Evolutionary conservation across 1,140 invertebrate species (phyloP), one percentile per base, ranked within the genome.

Genomic region (Rhagoletis zephyria): DNA sequence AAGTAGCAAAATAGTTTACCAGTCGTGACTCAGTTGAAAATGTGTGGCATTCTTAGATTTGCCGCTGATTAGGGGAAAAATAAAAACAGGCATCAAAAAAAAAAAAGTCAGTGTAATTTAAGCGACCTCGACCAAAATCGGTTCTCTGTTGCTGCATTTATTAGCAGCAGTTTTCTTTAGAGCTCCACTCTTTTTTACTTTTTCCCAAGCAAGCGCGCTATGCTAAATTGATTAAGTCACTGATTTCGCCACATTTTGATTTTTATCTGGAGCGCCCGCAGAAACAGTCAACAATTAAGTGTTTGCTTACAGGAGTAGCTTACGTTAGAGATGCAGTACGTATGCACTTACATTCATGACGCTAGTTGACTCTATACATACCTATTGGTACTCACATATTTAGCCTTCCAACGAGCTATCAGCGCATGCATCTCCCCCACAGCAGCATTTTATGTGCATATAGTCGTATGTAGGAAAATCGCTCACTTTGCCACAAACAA

Each of bases 241-340:
- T 67, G 64, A 67, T 67, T 12, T 67, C 40, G 64, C 64, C 64
- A 67, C 64, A 67, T 67, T 67, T 67, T 30, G 64, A 67, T 67
- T 67, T 67, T 67, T 42, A 67, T 67, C 64, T 67, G 30, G 64
- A 67, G 64, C 64, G 64, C 64, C 64, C 40, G 64, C 9, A 40
- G 10, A 40, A 42, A 42, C 64, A 42, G 30, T 10, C 7, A 67
- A 12, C 64, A 67, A 67, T 67, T 67, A 67, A 67, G 64, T 42
- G 64, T 30, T 67, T 67, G 64, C 64, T 30, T 7, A 40, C 30
- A 67, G 64, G 19, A 4, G 63, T 30, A 65, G 40, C 51, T 56
- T 10, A 10, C 64, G 19, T 65, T 30, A 3, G 40, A 40, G 30
- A 67, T 7, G 10, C 10, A 42, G 9, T 12, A 10, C 30, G 7